These are phyloP conservation scores for Teleogryllus oceanicus DNA, from an alignment of 2,888 invertebrate genomes.

Conservation along the genomic window DNA sequence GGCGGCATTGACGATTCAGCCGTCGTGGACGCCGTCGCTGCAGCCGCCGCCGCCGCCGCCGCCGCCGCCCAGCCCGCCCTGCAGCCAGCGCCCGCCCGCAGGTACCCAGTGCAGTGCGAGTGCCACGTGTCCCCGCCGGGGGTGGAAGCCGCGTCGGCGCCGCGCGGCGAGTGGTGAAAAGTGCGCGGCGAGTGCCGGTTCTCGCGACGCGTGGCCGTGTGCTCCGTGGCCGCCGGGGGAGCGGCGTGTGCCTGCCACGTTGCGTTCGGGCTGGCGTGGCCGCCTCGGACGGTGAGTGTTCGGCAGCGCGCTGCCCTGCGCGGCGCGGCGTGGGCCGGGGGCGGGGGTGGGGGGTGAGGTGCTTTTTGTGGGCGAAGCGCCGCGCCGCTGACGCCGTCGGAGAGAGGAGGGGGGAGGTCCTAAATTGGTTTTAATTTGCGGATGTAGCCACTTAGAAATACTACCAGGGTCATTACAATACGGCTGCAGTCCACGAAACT, in stretches of 20 bases:
- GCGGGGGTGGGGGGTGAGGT: not conserved
- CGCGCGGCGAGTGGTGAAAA: not conserved
- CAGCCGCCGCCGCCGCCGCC: too few species aligned
- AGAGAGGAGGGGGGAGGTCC: not conserved
- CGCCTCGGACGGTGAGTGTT: too few species aligned
- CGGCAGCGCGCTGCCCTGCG: too few species aligned
- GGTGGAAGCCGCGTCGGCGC: not conserved
- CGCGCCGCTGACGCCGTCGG: not conserved
- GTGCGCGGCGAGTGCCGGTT: not conserved
- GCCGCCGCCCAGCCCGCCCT: too few species aligned
- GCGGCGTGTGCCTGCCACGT: too few species aligned
- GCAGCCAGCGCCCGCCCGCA: not conserved
- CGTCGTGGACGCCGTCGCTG: too few species aligned
- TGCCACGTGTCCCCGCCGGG: not conserved
- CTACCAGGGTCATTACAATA: slow-evolving; percentile 10
- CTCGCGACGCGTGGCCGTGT: not conserved
- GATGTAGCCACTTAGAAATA: slow-evolving; percentile 18
- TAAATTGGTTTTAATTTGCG: slow-evolving; percentile 18
- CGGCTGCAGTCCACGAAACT: not conserved
- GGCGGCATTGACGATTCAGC: not conserved
- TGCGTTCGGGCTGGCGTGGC: too few species aligned
- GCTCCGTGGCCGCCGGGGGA: not conserved
- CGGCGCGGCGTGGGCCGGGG: not conserved
- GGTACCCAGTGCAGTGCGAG: not conserved
- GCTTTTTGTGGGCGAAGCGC: not conserved